phyloP scores from a whole-genome alignment of 2,888 invertebrate species.

The Malthinus seriepunctatus region DNA sequence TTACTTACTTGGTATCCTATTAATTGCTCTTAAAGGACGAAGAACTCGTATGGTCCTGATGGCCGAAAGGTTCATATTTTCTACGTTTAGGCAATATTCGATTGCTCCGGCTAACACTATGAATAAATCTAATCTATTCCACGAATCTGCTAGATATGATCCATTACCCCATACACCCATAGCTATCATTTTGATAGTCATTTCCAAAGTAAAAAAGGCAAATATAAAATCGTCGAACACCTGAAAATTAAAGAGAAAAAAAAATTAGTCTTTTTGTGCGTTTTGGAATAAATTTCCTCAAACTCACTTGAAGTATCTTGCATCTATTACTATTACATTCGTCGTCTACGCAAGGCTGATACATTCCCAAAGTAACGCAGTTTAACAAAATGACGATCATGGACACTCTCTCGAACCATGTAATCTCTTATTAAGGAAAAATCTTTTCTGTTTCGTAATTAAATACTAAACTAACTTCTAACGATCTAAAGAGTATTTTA shows the following conservation, averaged over 20 bases:
- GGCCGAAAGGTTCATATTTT: slow-evolving; percentile 97
- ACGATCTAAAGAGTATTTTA: not conserved
- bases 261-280: not conserved
- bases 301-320: slow-evolving; percentile 85
- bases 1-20: slow-evolving; percentile 98
- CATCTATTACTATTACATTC: slow-evolving; percentile 87
- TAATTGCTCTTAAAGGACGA: slow-evolving; percentile 95
- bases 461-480: no score
- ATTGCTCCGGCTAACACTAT: slow-evolving; percentile 93
- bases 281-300: not conserved
- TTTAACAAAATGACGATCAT: slow-evolving; percentile 98
- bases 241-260: slow-evolving; percentile 57
- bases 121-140: slow-evolving; percentile 98
- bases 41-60: slow-evolving; percentile 97
- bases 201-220: slow-evolving; percentile 96
- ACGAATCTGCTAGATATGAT: slow-evolving; percentile 95
- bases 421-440: slow-evolving; percentile 64
- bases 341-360: slow-evolving; percentile 97
- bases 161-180: slow-evolving; percentile 95
- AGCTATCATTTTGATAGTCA: slow-evolving; percentile 98
- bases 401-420: slow-evolving; percentile 98
- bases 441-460: not conserved
- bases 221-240: slow-evolving; percentile 99
- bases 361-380: slow-evolving; percentile 99
- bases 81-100: slow-evolving; percentile 91